Base-by-base conservation (phyloP, 2,888 invertebrate genomes). In the Harmothoe impar region DNA sequence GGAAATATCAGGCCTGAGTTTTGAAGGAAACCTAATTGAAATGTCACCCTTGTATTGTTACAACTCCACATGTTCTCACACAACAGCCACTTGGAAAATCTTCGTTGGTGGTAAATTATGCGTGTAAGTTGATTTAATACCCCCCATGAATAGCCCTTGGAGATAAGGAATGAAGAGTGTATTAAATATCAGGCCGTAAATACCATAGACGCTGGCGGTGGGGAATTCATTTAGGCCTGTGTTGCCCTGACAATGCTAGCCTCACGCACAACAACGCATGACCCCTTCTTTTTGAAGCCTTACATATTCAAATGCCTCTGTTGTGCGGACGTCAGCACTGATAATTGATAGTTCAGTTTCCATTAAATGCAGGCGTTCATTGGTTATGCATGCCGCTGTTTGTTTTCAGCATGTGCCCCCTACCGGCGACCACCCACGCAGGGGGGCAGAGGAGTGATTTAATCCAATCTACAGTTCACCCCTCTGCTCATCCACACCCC, bases 331-430 rank as follows among this genome's bases (percentile, higher is more conserved):
- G 81, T 81, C 81, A 35, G 81, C 7, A 0, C 5, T 10, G 20
- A 81, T 81, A 81, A 81, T 81, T 81, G 81, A 81, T 81, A 43
- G 81, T 81, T 81, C 81, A 43, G 81, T 81, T 33, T 33, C 43
- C 81, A 81, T 81, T 81, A 81, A 43, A 81, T 15, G 35, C 23
- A 33, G 43, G 35, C n/a, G 12, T 43, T 7, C 43, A 81, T 81
- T 81, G 81, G 81, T 81, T 81, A 81, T 43, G 81, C 81, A 81
- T 81, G 81, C 81, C 25, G 77, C 31, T 77, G 77, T 77, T 77
- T 77, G 77, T 77, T 77, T 77, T 33, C 81, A 35, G 35, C 81
- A 25, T 81, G 81, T 25, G 81, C 81, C 81, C 81, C 81, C 33
- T 81, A n/a, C 35, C 81, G 81, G 43, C 35, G 81, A 81, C 81